Evolutionary conservation across 2,888 invertebrate genomes (phyloP), one percentile per base, ranked within the genome.

Genomic region (Caradrina kadenii): DNA sequence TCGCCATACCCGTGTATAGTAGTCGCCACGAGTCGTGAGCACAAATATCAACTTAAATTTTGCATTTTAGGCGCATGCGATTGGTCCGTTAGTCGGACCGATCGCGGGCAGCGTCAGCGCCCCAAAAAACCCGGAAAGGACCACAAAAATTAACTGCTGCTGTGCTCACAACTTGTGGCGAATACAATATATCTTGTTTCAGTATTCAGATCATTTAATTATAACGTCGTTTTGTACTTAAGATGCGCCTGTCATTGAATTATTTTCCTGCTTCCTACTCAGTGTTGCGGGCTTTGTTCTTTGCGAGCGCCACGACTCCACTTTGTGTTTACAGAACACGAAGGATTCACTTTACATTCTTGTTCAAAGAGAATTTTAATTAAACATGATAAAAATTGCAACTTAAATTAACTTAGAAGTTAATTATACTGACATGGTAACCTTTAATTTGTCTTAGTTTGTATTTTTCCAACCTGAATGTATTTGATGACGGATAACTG

Each of bases 201-300:
- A 69, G 63, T 65, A 79, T 75, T 80, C 69, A 80, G 66, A 55
- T 69, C 49, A 63, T 64, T 80, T 70, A 75, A 75, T 75, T 75
- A 75, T 54, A 45, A 22, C 67, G 71, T 65, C 54, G 50, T 54
- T 58, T 63, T 48, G 73, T 75, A 70, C 73, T 81, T 72, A 70
- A 55, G 73, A 76, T 77, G 77, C 69, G 64, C 54, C 76, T 78
- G 83, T 77, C 82, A 82, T 84, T 86, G 84, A 82, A 75, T 77
- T 73, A 75, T 86, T 86, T 87, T 80, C 86, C 86, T 83, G 72
- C 80, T 82, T 84, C 86, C 85, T 83, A 62, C 70, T 77, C 55
- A 70, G 45, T 56, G 64, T 62, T 73, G 72, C 59, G 49, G 65
- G 67, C 79, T 84, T 87, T 83, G 84, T 86, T 86, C 77, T 79